Base-by-base conservation (phyloP, 2,113 vertebrate species). In the Euleptes europaea region DNA sequence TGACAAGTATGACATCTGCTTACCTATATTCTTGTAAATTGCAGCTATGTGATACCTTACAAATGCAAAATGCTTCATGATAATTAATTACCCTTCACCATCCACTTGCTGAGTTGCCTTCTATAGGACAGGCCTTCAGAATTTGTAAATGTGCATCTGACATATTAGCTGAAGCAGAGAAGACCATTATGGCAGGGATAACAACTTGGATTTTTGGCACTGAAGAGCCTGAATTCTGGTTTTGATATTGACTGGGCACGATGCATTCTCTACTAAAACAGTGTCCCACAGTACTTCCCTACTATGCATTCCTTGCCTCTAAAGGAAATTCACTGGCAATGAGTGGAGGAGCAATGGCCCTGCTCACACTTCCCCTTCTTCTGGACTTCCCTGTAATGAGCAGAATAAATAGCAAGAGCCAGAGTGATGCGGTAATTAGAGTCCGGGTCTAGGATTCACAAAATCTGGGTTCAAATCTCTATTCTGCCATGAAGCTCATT, bases 11-110 rank as follows among this genome's bases (percentile, higher is more conserved):
- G 0, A 47, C 80, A 44, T 21, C 73, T 89, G 69, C 84, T 90
- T 93, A 82, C 81, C 80, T 89, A 84, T 88, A 86, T 87, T 92
- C 86, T 57, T 81, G 88, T 85, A 86, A 87, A 70, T 54, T 71
- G 73, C 83, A 73, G 87, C 44, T 88, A 80, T 5, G 71, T 23
- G 73, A 73, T 78, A 85, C 35, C 78, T 47, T 80, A 81, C 82
- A 86, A 80, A 33, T 88, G 82, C 15, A 60, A 33, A 31, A 74
- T 51, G 80, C 54, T 85, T 91, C 88, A 76, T 63, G 89, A 92
- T 91, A 47, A 54, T 73, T 26, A 81, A 67, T 66, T 65, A 9
- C n/a, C 21, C 23, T 10, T 73, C 81, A 19, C 78, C 73, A 21
- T 89, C 66, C 74, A 81, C 69, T 66, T 85, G 57, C 79, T 60